Evolutionary conservation across 2,888 invertebrate species (phyloP).

Genomic region (Spatulosminthurus flaviceps): DNA sequence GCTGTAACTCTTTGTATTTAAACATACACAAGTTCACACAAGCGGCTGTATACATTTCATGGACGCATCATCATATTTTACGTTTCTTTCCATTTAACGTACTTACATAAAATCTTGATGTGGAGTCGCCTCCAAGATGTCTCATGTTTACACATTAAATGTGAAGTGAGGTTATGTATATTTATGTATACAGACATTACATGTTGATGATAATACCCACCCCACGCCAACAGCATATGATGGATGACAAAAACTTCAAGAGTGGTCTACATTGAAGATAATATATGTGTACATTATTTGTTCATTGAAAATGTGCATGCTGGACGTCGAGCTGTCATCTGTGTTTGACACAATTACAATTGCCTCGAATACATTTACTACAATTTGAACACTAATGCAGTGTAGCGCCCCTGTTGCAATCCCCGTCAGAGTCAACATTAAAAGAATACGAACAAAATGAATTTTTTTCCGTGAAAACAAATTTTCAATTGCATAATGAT

Average conservation of each 20-base stretch:
- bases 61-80: background rate
- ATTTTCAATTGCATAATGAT: constrained; percentile 38
- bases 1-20: background rate
- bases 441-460: background rate
- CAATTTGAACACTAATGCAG: constrained; percentile 8
- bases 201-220: too few species aligned
- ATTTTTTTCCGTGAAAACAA: constrained; percentile 24
- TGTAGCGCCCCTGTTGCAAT: background rate
- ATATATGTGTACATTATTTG: background rate
- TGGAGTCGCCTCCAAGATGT: constrained; percentile 26
- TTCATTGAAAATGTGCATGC: constrained; percentile 4
- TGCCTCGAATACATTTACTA: constrained; percentile 7
- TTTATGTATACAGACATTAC: background rate
- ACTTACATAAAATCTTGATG: constrained; percentile 15
- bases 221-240: background rate
- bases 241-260: constrained; percentile 6
- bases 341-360: constrained; percentile 19
- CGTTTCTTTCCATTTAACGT: background rate
- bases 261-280: constrained; percentile 8
- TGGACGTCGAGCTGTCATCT: constrained; percentile 20
- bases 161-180: background rate
- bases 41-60: background rate
- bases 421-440: background rate
- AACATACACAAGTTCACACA: too few species aligned
- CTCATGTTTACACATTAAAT: background rate